phyloP scores from a whole-genome alignment of 2,797 vertebrate genomes.

The Tachyglossus aculeatus region DNA sequence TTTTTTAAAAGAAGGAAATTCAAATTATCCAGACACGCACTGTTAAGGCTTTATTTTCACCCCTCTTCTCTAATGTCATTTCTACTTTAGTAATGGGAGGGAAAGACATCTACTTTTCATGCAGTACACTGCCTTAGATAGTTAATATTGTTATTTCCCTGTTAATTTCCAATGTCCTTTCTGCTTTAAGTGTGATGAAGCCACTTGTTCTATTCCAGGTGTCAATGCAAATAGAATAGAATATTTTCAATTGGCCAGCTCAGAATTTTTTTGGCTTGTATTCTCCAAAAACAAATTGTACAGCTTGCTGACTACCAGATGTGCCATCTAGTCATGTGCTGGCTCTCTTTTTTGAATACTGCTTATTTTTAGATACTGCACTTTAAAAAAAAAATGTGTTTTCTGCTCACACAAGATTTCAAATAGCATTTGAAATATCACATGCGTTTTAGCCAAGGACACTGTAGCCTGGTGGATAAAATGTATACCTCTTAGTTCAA shows the following conservation, averaged over 20 bases:
- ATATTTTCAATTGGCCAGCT: conserved; percentile 47
- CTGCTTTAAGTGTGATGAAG: conserved; percentile 21
- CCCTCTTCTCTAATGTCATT: not conserved
- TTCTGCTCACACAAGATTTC: conserved; percentile 35
- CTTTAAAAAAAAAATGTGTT: conserved; percentile 28
- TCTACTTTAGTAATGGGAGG: not conserved
- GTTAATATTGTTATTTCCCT: conserved; percentile 25
- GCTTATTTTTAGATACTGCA: conserved; percentile 56
- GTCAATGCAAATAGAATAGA: conserved; percentile 47
- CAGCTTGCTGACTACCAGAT: conserved; percentile 53
- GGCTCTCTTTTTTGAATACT: conserved; percentile 49
- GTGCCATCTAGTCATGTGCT: conserved; percentile 43
- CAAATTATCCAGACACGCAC: not conserved
- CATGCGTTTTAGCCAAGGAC: conserved; percentile 8
- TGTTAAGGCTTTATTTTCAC: not conserved
- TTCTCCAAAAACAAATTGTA: conserved; percentile 44
- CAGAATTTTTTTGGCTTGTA: conserved; percentile 50
- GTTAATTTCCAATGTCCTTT: conserved; percentile 39
- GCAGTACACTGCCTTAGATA: conserved; percentile 17
- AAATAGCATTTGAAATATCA: conserved; percentile 7
- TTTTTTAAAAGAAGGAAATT: not conserved
- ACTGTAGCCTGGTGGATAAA: not conserved
- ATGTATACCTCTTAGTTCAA: conserved; percentile 10
- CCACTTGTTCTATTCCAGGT: conserved; percentile 49
- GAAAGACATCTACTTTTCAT: not conserved